These are phyloP conservation scores for Rhinopomastus cyanomelas DNA, from an alignment of 2,113 vertebrate species.

Conservation along the genomic window DNA sequence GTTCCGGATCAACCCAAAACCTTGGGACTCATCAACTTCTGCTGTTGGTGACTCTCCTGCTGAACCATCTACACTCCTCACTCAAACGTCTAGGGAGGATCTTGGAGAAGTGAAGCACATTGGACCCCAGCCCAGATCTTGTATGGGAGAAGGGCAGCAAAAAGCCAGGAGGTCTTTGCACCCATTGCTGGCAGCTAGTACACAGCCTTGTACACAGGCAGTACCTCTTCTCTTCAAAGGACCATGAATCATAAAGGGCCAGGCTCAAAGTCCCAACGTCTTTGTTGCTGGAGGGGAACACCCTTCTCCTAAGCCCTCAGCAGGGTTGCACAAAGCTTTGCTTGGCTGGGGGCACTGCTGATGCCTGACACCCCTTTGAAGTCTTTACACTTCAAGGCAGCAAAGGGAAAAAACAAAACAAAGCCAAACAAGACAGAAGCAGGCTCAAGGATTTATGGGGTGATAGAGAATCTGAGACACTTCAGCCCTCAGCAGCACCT, in stretches of 20 bases:
- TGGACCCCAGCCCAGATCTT: neutral
- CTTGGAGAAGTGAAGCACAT: neutral
- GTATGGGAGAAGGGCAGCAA: neutral
- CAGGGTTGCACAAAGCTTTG: neutral
- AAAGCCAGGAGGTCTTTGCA: neutral
- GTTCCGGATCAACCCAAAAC: neutral
- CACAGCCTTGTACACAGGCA: accelerated
- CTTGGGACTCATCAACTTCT: neutral
- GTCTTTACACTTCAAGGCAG: neutral
- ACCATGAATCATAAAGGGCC: accelerated
- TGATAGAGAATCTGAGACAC: neutral
- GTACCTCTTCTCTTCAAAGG: neutral
- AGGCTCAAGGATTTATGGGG: neutral
- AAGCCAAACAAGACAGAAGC: too few species aligned
- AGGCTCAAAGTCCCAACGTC: neutral
- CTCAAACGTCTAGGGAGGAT: neutral
- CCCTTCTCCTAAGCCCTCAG: neutral
- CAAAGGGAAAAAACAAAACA: neutral
- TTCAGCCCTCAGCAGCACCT: neutral
- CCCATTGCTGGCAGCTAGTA: neutral
- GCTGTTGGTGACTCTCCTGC: neutral
- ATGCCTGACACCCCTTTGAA: neutral
- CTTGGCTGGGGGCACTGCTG: neutral
- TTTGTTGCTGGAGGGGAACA: neutral
- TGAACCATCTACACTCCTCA: neutral